phyloP scores from a whole-genome alignment of 2,113 vertebrate genomes.

The Ceyx melanurus region DNA sequence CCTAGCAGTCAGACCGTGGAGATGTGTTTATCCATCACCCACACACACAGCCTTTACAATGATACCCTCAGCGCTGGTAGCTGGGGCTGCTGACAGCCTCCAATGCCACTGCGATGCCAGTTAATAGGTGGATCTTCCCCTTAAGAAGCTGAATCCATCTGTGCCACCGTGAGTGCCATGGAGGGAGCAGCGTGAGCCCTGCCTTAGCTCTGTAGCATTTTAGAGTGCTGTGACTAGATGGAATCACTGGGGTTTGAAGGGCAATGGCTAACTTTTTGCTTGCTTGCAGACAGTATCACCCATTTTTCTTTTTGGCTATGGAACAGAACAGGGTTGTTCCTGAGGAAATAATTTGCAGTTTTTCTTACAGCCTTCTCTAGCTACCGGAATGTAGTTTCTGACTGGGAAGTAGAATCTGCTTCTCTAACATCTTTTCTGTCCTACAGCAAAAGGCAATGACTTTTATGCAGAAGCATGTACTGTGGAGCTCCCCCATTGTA shows the following conservation, averaged over 20 bases:
- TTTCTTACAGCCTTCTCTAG: background rate
- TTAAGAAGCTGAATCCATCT: conserved; percentile 7
- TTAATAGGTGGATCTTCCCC: background rate
- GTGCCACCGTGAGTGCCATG: accelerated
- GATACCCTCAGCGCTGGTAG: background rate
- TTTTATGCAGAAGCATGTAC: background rate
- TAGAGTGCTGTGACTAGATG: background rate
- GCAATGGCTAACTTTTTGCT: background rate
- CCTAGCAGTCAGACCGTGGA: conserved; percentile 6
- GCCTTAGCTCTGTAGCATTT: background rate
- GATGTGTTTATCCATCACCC: background rate
- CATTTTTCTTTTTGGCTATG: background rate
- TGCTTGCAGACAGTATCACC: background rate
- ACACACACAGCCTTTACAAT: background rate
- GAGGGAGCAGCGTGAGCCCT: accelerated
- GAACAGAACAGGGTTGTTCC: background rate
- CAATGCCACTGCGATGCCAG: background rate
- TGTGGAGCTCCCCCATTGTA: background rate
- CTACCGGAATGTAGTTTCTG: background rate
- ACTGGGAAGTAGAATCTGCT: background rate
- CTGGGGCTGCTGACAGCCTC: background rate
- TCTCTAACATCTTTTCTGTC: background rate
- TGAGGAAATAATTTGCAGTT: background rate
- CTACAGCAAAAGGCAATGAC: background rate
- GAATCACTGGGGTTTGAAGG: conserved; percentile 2